Evolutionary conservation across 2,888 invertebrate species (phyloP), one percentile per base, ranked within the genome.

Genomic region (Linnaemya tessellans): DNA sequence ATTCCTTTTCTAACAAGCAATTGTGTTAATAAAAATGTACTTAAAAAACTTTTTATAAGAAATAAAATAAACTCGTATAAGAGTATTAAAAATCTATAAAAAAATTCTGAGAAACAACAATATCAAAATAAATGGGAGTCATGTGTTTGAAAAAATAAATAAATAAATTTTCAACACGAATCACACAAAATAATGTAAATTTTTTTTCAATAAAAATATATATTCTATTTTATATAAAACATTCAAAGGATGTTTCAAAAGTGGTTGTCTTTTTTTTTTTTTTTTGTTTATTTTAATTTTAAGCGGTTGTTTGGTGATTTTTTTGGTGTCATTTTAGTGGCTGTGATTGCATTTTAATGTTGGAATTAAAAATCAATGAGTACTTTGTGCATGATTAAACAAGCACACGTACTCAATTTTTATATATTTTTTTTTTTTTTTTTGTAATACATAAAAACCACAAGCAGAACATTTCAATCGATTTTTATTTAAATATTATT

Each of bases 261-360:
- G 11, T 8, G 13, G 20, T 56, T 30, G 58, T 25, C 56, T 35
- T 18, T 56, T 30, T 56, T 30, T 71, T 35, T 64, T 35, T 18
- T 56, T 41, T 11, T 30, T 35, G 7, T 38, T 4, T 35, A 46
- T 58, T 71, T 41, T 3, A 18, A 58, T 41, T 71, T 68, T 18
- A 30, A 62, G n/a, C 58, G 11, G 15, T 68, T 54, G 15, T 67
- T 56, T 68, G 30, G 30, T 41, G 46, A n/a, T 65, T 82, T 68
- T n/a, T 54, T 67, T 5, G 30, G 58, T 73, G 58, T 78, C 77
- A 80, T 79, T 78, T 65, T 22, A 20, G 81, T 75, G 87, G 90
- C 89, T 89, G 90, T 90, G 90, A 91, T 91, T 89, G 91, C 90
- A 90, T 91, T 91, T 91, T 91, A 91, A 91, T 91, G 90, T 88